Conservation (phyloP, 1,140 invertebrate genomes). For the Hypsibius dujardini region DNA sequence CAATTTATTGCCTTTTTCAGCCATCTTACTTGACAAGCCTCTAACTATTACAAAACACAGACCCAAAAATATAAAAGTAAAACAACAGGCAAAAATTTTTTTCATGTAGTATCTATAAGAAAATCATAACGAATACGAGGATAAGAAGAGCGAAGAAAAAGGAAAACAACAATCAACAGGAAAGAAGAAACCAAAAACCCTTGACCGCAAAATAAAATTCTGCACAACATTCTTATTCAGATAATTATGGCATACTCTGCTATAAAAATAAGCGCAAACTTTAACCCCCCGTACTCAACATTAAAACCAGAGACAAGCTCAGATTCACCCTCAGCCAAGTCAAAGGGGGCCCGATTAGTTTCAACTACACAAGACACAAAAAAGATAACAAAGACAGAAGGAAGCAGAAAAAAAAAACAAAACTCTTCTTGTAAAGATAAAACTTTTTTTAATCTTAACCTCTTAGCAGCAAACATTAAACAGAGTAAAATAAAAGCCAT, state of each 20-base stretch:
- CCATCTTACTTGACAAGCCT: too few relatives aligned
- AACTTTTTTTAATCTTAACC: slow-evolving; percentile 31
- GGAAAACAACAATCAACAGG: slow-evolving; percentile 39
- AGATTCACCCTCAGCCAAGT: slow-evolving; percentile 54
- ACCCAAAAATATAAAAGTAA: slow-evolving; percentile 34
- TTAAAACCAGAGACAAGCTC: slow-evolving; percentile 59
- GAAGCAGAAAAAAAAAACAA: slow-evolving; percentile 37
- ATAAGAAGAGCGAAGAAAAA: slow-evolving; percentile 40
- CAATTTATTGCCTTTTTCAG: too few relatives aligned
- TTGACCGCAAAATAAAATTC: slow-evolving; percentile 38
- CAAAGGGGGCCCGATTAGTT: slow-evolving; percentile 54
- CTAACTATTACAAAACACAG: too few relatives aligned
- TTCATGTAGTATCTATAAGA: slow-evolving; percentile 42
- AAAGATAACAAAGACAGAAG: slow-evolving; percentile 40
- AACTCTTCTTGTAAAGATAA: slow-evolving; percentile 31
- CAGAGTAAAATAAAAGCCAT: slow-evolving; percentile 29
- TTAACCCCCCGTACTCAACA: slow-evolving; percentile 46
- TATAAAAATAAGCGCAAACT: slow-evolving; percentile 55
- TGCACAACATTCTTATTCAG: slow-evolving; percentile 42
- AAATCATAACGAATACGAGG: slow-evolving; percentile 44
- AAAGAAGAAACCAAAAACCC: slow-evolving; percentile 38
- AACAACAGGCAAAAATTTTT: slow-evolving; percentile 37
- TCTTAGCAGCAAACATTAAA: slow-evolving; percentile 28
- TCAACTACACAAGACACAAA: slow-evolving; percentile 43
- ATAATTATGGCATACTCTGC: slow-evolving; percentile 49